Percentiles rank a stretch among this genome's conserved stretches.
phyloP scores from a whole-genome alignment of 2,113 vertebrate species.

The Mesembrinibis cayennensis region DNA sequence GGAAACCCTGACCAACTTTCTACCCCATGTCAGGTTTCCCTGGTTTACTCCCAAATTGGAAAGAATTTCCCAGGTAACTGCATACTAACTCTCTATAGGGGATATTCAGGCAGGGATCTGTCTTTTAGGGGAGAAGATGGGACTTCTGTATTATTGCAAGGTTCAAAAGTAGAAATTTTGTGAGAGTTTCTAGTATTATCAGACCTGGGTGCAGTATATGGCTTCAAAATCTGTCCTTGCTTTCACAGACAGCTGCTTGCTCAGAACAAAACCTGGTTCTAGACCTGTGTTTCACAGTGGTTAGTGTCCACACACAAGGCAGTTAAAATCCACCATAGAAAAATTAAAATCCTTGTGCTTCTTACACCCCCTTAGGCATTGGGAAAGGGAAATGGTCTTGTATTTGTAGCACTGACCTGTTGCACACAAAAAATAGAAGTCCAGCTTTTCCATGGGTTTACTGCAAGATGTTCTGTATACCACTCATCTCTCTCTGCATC shows the following conservation, averaged over 20 bases:
- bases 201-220: background rate
- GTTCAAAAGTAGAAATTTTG: background rate
- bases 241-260: background rate
- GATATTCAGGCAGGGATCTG: background rate
- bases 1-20: background rate
- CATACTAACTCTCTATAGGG: background rate
- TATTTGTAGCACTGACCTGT: background rate
- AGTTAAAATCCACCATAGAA: background rate
- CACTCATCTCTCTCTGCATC: background rate
- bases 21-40: background rate
- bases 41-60: background rate
- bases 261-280: background rate
- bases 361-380: background rate
- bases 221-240: background rate
- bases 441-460: background rate
- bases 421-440: background rate
- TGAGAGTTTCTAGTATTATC: background rate
- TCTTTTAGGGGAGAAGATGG: background rate
- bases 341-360: background rate
- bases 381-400: background rate
- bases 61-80: background rate
- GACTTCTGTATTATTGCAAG: background rate
- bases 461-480: background rate
- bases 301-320: background rate
- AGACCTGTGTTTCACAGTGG: background rate